Conservation (phyloP, 2,113 vertebrate genomes). For the Pelodiscus sinensis region DNA sequence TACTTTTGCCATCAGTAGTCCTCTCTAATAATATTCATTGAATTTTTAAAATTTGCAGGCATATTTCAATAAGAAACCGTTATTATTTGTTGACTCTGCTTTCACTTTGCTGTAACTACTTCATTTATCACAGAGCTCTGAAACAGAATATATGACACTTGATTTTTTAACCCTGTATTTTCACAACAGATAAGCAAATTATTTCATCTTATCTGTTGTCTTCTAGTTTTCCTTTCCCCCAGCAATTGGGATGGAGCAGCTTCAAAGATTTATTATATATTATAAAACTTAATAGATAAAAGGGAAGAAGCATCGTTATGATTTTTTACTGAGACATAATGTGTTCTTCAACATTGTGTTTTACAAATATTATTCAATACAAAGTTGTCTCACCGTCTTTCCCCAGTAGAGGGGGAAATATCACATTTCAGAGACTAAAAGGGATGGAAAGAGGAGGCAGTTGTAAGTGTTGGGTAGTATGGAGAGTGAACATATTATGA, state of each 20-base stretch:
- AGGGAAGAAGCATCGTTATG: not conserved
- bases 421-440: not conserved
- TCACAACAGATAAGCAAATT: not conserved
- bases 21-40: not conserved
- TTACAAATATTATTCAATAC: not conserved
- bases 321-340: not conserved
- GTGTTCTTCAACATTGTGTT: not conserved
- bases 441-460: not conserved
- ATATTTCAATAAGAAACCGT: not conserved
- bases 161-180: not conserved
- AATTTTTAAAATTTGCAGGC: not conserved
- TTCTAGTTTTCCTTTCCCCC: not conserved
- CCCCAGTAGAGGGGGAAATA: not conserved
- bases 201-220: not conserved
- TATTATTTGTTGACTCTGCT: not conserved
- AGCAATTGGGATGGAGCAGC: not conserved
- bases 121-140: not conserved
- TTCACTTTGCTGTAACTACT: not conserved
- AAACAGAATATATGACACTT: not conserved
- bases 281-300: not conserved
- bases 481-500: not conserved
- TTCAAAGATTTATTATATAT: not conserved
- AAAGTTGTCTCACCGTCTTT: not conserved
- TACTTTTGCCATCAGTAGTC: not conserved
- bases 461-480: not conserved